These are phyloP conservation scores for Apotomis betuletana DNA, from an alignment of 2,888 invertebrate species.

Conservation along the genomic window DNA sequence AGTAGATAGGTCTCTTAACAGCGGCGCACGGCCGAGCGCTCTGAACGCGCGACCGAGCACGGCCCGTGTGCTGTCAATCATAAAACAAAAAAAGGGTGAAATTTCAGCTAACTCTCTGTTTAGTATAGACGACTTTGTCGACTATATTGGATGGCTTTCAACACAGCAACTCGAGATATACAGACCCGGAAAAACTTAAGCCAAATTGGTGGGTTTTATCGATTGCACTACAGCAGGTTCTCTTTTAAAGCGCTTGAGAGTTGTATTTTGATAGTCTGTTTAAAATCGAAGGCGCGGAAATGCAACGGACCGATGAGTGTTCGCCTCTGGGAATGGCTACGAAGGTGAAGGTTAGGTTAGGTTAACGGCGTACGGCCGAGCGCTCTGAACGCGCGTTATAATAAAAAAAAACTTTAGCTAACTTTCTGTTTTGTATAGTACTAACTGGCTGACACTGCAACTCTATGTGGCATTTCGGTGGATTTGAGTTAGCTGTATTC, in stretches of 20 bases:
- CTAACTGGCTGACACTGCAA: conserved; percentile 50
- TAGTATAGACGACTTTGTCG: conserved; percentile 60
- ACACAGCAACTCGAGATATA: conserved; percentile 52
- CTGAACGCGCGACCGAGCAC: conserved; percentile 78
- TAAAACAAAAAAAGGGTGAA: conserved; percentile 75
- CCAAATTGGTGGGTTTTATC: conserved; percentile 19
- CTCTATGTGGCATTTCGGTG: conserved; percentile 47
- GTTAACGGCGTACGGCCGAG: conserved; percentile 68
- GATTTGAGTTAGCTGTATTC: neutral
- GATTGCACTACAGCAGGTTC: neutral
- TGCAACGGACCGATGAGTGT: no score
- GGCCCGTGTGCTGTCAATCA: conserved; percentile 81
- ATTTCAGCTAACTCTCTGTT: conserved; percentile 72
- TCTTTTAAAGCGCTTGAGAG: no score
- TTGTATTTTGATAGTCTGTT: no score
- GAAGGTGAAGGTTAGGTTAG: no score
- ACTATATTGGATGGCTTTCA: conserved; percentile 53
- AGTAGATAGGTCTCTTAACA: conserved; percentile 73
- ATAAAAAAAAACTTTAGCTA: conserved; percentile 75
- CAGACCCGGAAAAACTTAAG: no score
- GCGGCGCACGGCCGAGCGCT: conserved; percentile 73
- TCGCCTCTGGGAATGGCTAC: neutral
- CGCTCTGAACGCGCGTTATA: conserved; percentile 79
- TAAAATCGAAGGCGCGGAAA: no score
- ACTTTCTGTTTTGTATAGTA: conserved; percentile 68